Base-by-base conservation (phyloP, 2,113 vertebrate species). In the Greenwoodochromis staneri region DNA sequence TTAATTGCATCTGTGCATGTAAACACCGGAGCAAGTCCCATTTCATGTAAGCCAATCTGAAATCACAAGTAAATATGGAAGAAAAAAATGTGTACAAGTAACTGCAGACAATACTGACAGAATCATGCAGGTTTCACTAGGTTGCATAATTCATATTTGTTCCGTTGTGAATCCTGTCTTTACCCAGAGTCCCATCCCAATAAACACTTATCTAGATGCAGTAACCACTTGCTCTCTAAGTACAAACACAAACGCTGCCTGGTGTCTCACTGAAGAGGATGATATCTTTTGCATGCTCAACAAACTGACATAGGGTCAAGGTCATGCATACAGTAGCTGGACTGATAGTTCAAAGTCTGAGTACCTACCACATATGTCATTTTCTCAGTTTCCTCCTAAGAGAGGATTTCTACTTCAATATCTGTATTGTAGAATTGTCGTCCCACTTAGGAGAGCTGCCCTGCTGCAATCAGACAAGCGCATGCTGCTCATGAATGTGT, bases 351-450 rank as follows among this genome's bases (percentile, higher is more conserved):
- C 9, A 78, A 31, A 49, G 27, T 31, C 42, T 69, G 8, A 31
- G 27, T 40, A 94, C 94, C 5, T 90, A 96, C 95, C 94, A 96
- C 96, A 85, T 96, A 96, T 10, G 96, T 96, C 95, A 97, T 97
- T 80, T 97, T 96, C 85, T 96, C 95, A 1, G 95, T 97, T 81
- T 97, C 96, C 91, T 97, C 96, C 89, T 97, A 96, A 9, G 96
- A 97, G 31, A 97, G 93, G 86, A 97, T 97, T 78, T 97, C 96
- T 85, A 97, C 96, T 81, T 97, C 96, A 14, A 96, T 97, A 42
- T 97, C 96, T 40, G 96, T 96, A 93, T 96, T 96, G 92, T 96
- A 97, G 91, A 97, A 97, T 88, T 97, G 96, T 3, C 95, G 88
- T n/a, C 96, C 96, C 85, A 97, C 96, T 86, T 97, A 96, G 85